A percentile compares a stretch with the other conserved stretches of the same genome.
Conservation (phyloP, 2,888 invertebrate genomes). For the Pherbina coryleti region DNA sequence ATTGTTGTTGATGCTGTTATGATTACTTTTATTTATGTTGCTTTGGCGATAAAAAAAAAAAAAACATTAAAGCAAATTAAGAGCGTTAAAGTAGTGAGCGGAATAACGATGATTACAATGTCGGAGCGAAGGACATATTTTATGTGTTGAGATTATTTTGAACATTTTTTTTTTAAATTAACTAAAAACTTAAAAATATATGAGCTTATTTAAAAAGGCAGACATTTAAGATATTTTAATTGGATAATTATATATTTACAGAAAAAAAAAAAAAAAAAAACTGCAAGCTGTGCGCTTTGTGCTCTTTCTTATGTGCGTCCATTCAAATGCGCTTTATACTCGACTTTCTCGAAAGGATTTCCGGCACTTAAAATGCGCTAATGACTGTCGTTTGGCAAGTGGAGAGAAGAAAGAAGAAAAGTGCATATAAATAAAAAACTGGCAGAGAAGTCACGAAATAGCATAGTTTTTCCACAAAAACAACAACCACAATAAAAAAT, state of each 20-base stretch:
- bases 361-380: slow-evolving; percentile 13
- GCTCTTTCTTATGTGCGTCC: not conserved
- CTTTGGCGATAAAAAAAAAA: too few species aligned
- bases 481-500: not conserved
- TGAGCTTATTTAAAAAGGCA: not conserved
- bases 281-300: not conserved
- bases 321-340: not conserved
- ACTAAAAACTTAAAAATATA: not conserved
- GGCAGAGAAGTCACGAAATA: not conserved
- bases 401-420: not conserved
- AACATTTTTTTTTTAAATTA: too few species aligned
- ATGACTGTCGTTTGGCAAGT: not conserved
- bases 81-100: too few species aligned
- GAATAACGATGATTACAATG: too few species aligned
- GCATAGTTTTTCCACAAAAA: not conserved
- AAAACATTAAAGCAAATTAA: too few species aligned
- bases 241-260: not conserved
- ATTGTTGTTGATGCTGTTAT: too few species aligned
- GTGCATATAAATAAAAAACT: not conserved
- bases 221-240: not conserved
- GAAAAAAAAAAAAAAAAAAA: not conserved
- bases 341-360: not conserved
- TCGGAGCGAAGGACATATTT: too few species aligned
- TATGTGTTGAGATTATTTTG: too few species aligned
- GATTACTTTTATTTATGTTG: too few species aligned